Base-by-base conservation (phyloP, 2,113 vertebrate species). In the Theristicus caerulescens region DNA sequence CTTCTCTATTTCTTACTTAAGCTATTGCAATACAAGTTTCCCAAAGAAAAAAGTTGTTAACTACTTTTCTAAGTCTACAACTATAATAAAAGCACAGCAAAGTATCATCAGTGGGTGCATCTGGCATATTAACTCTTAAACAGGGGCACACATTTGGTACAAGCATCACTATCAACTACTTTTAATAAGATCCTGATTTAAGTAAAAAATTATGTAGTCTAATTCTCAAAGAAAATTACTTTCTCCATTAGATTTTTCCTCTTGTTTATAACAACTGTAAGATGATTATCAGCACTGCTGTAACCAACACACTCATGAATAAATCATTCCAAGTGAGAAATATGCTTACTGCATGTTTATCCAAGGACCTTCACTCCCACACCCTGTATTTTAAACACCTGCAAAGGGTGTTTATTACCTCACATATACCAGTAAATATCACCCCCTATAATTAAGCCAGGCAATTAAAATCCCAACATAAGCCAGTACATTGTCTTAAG, bases 331-430 rank as follows among this genome's bases (percentile, higher is more conserved):
- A 73, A 49, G 62, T 80, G 36, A 94, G 20, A 96, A 96, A 87
- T 42, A 49, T 5, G 8, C 24, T 91, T 69, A 54, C 25, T 61
- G 55, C 24, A 40, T 40, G 12, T 85, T 96, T 95, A 72, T 58
- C 66, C 65, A 82, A 65, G 22, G 46, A 93, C 65, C 10, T 94
- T 66, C 38, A 58, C 57, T 94, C 69, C 38, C 29, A 89, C 51
- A 47, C 21, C 22, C 15, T 38, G 19, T 69, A 74, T 81, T 90
- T 94, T 69, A 87, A 89, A 91, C 73, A 95, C 61, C 73, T 95
- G 83, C 73, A 90, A 77, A 66, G 79, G 22, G 80, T 89, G 73
- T 90, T 95, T 94, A 93, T 93, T 88, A 76, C 66, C 40, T 90
- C 62, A 77, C 11, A 77, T 76, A 91, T 9, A 91, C 54, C 81